These are phyloP conservation scores for Meiosimyza platycephala DNA, from an alignment of 2,888 invertebrate species.

Conservation along the genomic window DNA sequence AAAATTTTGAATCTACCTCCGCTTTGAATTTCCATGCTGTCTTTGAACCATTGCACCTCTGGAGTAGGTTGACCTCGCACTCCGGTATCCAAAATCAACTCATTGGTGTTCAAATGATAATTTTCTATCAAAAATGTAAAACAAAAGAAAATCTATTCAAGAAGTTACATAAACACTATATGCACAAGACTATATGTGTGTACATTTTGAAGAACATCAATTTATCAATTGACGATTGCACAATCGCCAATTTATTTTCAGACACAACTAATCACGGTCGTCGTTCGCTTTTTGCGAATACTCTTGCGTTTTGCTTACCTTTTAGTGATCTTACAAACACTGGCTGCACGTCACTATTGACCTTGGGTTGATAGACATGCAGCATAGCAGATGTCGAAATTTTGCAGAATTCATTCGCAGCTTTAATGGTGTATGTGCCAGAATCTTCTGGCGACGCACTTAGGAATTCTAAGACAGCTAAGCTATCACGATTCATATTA, in stretches of 20 bases:
- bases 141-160: conserved; percentile 17
- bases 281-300: conserved; percentile 1
- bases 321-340: conserved; percentile 80
- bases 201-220: conserved; percentile 8
- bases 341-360: conserved; percentile 74
- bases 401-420: conserved; percentile 79
- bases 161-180: background rate
- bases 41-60: conserved; percentile 81
- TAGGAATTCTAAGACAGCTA: conserved; percentile 80
- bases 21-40: conserved; percentile 72
- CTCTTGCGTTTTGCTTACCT: conserved; percentile 68
- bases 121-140: conserved; percentile 70
- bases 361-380: conserved; percentile 73
- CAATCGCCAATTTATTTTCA: conserved; percentile 40
- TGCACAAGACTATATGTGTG: background rate
- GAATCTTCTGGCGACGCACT: conserved; percentile 77
- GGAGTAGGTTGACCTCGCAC: conserved; percentile 81
- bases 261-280: conserved; percentile 13
- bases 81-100: conserved; percentile 81
- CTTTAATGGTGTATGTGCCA: conserved; percentile 83
- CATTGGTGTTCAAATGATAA: conserved; percentile 78
- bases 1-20: conserved; percentile 74
- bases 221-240: conserved; percentile 44
- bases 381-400: conserved; percentile 77
- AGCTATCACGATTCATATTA: conserved; percentile 71